Conservation (phyloP, 2,113 vertebrate genomes). For the Halichoerus grypus region DNA sequence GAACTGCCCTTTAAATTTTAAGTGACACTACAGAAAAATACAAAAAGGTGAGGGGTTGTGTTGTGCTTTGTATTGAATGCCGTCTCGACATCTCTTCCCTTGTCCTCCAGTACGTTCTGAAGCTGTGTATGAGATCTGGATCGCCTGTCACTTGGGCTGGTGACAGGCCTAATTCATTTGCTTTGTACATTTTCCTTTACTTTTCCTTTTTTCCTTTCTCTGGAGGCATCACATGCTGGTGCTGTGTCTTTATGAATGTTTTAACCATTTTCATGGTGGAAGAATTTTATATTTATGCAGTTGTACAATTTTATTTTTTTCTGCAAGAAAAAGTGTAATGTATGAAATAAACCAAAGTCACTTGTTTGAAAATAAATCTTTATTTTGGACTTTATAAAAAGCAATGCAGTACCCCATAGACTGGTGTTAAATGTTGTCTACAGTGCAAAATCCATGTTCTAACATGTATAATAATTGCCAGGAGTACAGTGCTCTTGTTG, state of each 20-base stretch:
- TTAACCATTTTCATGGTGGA: slow-evolving; percentile 99
- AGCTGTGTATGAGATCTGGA: slow-evolving; percentile 89
- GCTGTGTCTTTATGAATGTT: slow-evolving; percentile 99
- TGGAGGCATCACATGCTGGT: slow-evolving; percentile 96
- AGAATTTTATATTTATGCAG: slow-evolving; percentile 99
- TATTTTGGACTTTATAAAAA: slow-evolving; percentile 95
- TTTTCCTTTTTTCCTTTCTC: slow-evolving; percentile 90
- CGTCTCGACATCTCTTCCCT: slow-evolving; percentile 86
- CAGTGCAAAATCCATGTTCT: slow-evolving; percentile 95
- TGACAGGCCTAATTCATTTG: slow-evolving; percentile 87
- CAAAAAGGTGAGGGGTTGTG: slow-evolving; percentile 83
- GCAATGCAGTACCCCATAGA: slow-evolving; percentile 96
- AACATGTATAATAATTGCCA: slow-evolving; percentile 94
- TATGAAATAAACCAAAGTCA: slow-evolving; percentile 99
- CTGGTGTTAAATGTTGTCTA: slow-evolving; percentile 95
- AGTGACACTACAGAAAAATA: slow-evolving; percentile 78
- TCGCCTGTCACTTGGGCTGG: slow-evolving; percentile 87
- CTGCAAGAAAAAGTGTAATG: slow-evolving; percentile 97
- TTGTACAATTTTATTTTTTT: slow-evolving; percentile 99
- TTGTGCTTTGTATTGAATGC: slow-evolving; percentile 86
- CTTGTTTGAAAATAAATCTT: slow-evolving; percentile 96
- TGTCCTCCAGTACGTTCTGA: slow-evolving; percentile 79
- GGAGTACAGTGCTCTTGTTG: slow-evolving; percentile 94
- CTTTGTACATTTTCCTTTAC: slow-evolving; percentile 90
- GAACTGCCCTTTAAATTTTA: slow-evolving; percentile 84